Base-by-base conservation (phyloP, 2,113 vertebrate species). In the Rhinopomastus cyanomelas region DNA sequence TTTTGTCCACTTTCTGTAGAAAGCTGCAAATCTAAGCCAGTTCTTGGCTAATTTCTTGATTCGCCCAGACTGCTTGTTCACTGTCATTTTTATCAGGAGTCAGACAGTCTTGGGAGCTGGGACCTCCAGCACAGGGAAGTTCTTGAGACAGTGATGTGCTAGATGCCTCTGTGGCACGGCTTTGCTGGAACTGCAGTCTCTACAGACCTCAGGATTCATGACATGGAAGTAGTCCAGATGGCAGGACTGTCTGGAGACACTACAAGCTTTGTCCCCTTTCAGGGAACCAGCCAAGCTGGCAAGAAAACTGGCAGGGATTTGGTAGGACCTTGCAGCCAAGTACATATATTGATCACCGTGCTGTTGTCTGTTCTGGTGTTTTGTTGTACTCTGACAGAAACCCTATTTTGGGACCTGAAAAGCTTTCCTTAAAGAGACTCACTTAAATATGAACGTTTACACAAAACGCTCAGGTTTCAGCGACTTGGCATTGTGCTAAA, bases 161-260 rank as follows among this genome's bases (percentile, higher is more conserved):
- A 81, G 89, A 59, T 2, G 42, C 36, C 67, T 81, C 42, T 53
- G 36, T 87, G 84, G 46, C 71, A 90, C 66, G 30, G 55, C 19
- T 92, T 93, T 87, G 71, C 74, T 94, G 84, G 87, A 92, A 81
- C 59, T 76, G 51, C 18, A 51, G 55, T 68, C 81, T 29, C 59
- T 69, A 8, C 36, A 79, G 62, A 61, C 62, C 87, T 93, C 71
- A 55, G 91, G 81, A 93, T 94, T 94, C 87, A 84, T 76, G 57
- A 78, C 57, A 81, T 92, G 95, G 91, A 95, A 51, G n/a, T 74
- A 81, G 67, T 90, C 94, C 94, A 94, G 87, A 85, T 88, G 84
- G 91, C 87, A 93, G 42, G 74, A 72, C 77, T 81, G 92, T 77
- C 81, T 88, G 78, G 78, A 85, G 89, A 96, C 91, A 95, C 87